Evolutionary conservation across 2,113 vertebrate genomes (phyloP).

Genomic region (Leptobrachium ailaonicum): DNA sequence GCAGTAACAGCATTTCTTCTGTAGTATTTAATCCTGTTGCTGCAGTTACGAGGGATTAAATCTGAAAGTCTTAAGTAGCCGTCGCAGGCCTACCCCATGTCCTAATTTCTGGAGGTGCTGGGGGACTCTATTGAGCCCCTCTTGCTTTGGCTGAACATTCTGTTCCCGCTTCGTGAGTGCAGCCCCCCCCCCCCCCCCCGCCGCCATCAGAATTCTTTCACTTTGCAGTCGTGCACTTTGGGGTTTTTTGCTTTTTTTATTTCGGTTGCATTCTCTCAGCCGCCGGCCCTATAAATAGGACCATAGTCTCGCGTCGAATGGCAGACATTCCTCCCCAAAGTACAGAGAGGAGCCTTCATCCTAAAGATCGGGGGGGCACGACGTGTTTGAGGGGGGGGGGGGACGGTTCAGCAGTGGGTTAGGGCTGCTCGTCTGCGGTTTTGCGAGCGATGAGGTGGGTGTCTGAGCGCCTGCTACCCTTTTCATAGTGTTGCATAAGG

Average conservation of each 20-base stretch:
- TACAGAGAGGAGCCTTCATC: not conserved
- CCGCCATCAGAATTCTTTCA: constrained; percentile 7
- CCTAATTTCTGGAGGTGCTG: constrained; percentile 33
- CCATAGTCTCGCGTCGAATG: constrained; percentile 7
- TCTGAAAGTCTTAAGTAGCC: constrained; percentile 19
- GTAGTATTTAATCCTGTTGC: not conserved
- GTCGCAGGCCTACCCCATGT: not conserved
- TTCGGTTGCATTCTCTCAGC: constrained; percentile 23
- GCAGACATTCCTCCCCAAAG: constrained; percentile 18
- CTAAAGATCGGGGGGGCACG: not conserved
- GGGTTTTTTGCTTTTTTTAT: not conserved
- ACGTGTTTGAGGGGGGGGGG: not conserved
- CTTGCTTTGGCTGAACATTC: constrained; percentile 27
- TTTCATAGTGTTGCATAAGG: too few relatives aligned
- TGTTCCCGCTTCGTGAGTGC: constrained; percentile 7
- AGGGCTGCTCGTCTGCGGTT: too few relatives aligned
- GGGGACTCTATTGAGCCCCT: constrained; percentile 12
- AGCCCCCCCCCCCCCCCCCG: not conserved
- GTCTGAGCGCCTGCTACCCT: too few relatives aligned
- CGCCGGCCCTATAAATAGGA: constrained; percentile 45
- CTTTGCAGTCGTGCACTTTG: constrained; percentile 13
- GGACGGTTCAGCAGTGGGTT: not conserved
- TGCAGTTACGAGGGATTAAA: constrained; percentile 1
- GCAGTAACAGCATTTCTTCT: not conserved
- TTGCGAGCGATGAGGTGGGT: too few relatives aligned